Percentiles rank a stretch among this genome's conserved stretches.
These are phyloP conservation scores for Danaus chrysippus DNA, from an alignment of 2,888 invertebrate species.

Conservation along the genomic window DNA sequence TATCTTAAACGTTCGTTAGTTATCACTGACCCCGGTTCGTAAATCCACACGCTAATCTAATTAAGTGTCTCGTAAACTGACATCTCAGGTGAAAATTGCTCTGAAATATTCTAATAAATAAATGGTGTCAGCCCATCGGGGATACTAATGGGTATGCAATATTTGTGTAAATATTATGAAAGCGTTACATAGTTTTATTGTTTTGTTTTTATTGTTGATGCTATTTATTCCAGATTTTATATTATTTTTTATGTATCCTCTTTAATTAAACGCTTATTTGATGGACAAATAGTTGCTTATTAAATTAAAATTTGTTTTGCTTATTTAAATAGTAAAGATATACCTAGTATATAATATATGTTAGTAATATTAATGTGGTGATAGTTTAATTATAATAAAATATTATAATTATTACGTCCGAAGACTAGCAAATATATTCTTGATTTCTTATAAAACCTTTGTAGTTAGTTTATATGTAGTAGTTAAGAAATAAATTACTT, in stretches of 20 bases:
- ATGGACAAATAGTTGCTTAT: too few species aligned
- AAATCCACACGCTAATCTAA: constrained; percentile 58
- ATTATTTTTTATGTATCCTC: constrained; percentile 3
- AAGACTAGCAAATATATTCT: too few species aligned
- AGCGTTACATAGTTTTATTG: constrained; percentile 13
- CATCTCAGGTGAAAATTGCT: constrained; percentile 47
- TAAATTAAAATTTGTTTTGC: too few species aligned
- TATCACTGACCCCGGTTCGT: constrained; percentile 31
- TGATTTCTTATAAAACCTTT: too few species aligned
- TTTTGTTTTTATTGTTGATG: not conserved
- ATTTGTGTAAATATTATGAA: constrained; percentile 28
- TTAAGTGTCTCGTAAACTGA: constrained; percentile 69
- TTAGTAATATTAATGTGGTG: too few species aligned
- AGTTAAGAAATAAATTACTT: not conserved
- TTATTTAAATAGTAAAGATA: too few species aligned
- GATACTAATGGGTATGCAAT: constrained; percentile 55
- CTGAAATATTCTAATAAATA: constrained; percentile 47
- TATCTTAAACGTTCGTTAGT: constrained; percentile 38
- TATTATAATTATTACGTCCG: too few species aligned
- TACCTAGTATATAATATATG: too few species aligned
- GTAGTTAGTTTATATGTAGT: not conserved
- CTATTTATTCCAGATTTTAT: constrained; percentile 3
- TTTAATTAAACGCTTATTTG: not conserved
- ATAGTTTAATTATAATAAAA: too few species aligned
- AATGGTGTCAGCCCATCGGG: constrained; percentile 46